A percentile compares a stretch with the other conserved stretches of the same genome.
These are phyloP conservation scores for Thereva nobilitata DNA, from an alignment of 2,888 invertebrate species.

Conservation along the genomic window DNA sequence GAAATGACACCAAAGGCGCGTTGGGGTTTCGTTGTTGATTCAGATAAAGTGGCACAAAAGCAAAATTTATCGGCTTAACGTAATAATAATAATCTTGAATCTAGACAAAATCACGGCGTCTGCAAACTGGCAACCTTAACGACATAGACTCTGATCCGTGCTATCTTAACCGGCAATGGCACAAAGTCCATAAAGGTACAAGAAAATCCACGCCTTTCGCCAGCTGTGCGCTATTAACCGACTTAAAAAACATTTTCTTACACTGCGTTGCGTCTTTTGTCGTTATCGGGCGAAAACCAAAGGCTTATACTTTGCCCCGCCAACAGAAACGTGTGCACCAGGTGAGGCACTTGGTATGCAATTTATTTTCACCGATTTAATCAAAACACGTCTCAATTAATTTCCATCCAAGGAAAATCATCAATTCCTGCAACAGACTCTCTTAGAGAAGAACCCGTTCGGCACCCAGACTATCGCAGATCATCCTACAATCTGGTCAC, in stretches of 20 bases:
- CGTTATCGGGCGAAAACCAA: too few species aligned
- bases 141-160: background rate
- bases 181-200: conserved; percentile 6
- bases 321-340: background rate
- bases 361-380: conserved; percentile 33
- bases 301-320: too few species aligned
- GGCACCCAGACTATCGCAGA: background rate
- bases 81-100: conserved; percentile 5
- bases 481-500: conserved; percentile 1
- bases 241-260: conserved; percentile 1
- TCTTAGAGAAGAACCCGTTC: conserved; percentile 12
- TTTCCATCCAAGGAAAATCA: conserved; percentile 19
- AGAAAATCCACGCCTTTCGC: conserved; percentile 18
- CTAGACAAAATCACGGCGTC: conserved; percentile 9
- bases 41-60: conserved; percentile 23
- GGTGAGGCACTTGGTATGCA: conserved; percentile 18
- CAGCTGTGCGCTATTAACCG: conserved; percentile 13
- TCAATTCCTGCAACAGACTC: background rate
- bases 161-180: conserved; percentile 3
- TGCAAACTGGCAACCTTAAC: background rate
- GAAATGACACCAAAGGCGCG: too few species aligned
- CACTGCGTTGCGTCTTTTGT: background rate
- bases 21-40: background rate
- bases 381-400: conserved; percentile 35
- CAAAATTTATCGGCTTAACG: conserved; percentile 23